phyloP scores from a whole-genome alignment of 2,113 vertebrate species.

The Lophotis ruficrista region DNA sequence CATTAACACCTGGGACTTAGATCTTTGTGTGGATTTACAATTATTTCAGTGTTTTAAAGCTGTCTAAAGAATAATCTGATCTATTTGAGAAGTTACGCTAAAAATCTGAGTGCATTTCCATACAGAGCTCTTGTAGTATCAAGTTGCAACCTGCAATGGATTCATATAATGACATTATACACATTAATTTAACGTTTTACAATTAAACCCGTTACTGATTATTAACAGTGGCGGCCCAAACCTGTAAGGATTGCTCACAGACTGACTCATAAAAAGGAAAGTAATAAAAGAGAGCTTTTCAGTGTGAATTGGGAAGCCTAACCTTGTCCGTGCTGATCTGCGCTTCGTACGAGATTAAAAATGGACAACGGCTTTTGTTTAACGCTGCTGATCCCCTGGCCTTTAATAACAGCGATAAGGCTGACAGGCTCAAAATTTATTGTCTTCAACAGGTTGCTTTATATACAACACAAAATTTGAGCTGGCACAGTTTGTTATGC shows the following conservation, averaged over 20 bases:
- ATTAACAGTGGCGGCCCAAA: not conserved
- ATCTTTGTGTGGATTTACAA: not conserved
- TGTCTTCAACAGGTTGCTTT: conserved; percentile 63
- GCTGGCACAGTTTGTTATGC: conserved; percentile 11
- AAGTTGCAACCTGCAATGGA: not conserved
- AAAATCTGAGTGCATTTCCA: not conserved
- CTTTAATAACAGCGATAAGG: conserved; percentile 41
- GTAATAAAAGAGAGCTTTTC: not conserved
- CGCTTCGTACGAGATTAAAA: conserved; percentile 33
- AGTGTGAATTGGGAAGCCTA: not conserved
- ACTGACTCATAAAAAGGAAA: not conserved
- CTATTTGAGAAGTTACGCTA: not conserved
- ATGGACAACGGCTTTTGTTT: conserved; percentile 41
- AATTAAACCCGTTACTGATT: not conserved
- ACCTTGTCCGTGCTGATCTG: not conserved
- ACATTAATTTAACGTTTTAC: not conserved
- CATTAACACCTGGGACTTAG: not conserved
- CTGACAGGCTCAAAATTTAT: conserved; percentile 52
- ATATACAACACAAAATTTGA: conserved; percentile 61
- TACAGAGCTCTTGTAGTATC: not conserved
- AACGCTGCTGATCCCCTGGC: not conserved
- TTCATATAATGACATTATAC: not conserved
- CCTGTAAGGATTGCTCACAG: not conserved
- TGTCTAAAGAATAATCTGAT: not conserved
- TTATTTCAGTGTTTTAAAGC: not conserved